A percentile compares a stretch with the other conserved stretches of the same genome.
Conservation (phyloP, 2,888 invertebrate species). For the Trachelus troglodyta region DNA sequence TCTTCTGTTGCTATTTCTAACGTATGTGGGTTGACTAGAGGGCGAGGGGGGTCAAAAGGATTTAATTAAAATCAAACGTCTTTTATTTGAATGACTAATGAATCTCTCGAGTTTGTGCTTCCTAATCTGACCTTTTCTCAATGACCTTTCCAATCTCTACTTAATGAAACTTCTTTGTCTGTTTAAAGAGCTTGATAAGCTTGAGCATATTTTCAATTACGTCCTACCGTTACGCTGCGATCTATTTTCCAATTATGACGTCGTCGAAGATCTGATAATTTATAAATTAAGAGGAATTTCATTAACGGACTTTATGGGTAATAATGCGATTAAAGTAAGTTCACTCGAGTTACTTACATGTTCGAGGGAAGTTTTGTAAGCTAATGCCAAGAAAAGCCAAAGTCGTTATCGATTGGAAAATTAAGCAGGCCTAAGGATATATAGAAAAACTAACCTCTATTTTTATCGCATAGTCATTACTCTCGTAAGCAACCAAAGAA, state of each 20-base stretch:
- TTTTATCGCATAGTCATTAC: conserved; percentile 16
- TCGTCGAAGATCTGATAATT: background rate
- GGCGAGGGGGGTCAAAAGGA: background rate
- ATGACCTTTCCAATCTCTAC: background rate
- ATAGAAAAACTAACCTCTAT: background rate
- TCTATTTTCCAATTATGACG: background rate
- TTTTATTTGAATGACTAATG: background rate
- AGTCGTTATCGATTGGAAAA: background rate
- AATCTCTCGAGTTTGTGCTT: background rate
- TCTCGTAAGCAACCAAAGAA: conserved; percentile 3
- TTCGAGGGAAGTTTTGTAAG: background rate
- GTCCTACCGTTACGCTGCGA: background rate
- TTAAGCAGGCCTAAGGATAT: background rate
- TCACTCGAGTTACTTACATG: background rate
- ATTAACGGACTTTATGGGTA: background rate
- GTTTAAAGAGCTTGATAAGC: background rate
- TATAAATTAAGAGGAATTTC: background rate
- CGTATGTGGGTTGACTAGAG: background rate
- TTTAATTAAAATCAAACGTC: background rate
- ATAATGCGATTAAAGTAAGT: background rate
- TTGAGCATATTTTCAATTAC: background rate
- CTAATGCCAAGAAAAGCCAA: background rate
- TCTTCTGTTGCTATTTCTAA: background rate
- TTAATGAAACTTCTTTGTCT: background rate
- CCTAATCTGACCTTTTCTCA: background rate